These are phyloP conservation scores for Hippocampus barbouri DNA, from an alignment of 2,113 vertebrate genomes.

Conservation along the genomic window DNA sequence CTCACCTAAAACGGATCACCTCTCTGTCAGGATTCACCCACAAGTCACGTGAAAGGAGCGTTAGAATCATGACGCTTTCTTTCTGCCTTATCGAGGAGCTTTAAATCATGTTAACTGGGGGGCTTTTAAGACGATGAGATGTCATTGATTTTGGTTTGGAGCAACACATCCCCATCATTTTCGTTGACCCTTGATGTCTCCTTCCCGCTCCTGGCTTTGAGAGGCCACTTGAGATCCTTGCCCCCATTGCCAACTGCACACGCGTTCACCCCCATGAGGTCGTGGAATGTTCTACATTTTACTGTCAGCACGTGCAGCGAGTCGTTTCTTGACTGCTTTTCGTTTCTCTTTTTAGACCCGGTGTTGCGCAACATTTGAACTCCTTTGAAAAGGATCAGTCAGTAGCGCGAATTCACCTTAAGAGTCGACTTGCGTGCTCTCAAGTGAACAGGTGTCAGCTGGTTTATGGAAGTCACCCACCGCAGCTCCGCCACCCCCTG, in stretches of 20 bases:
- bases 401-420: background rate
- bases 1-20: constrained; percentile 25
- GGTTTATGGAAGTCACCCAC: constrained; percentile 29
- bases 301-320: constrained; percentile 51
- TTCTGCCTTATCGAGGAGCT: constrained; percentile 59
- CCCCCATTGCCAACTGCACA: constrained; percentile 46
- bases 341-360: constrained; percentile 3
- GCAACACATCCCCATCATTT: constrained; percentile 27
- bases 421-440: constrained; percentile 22
- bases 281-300: constrained; percentile 57
- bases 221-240: constrained; percentile 41
- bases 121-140: constrained; percentile 72
- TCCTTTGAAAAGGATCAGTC: background rate
- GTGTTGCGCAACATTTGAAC: background rate
- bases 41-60: constrained; percentile 25
- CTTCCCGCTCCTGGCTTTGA: constrained; percentile 41
- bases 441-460: constrained; percentile 31
- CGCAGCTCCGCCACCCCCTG: constrained; percentile 27
- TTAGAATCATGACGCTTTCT: constrained; percentile 38
- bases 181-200: constrained; percentile 34
- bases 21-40: constrained; percentile 6
- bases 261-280: constrained; percentile 42
- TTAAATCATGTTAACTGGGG: constrained; percentile 54
- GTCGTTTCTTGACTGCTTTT: constrained; percentile 47
- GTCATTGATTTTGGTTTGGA: constrained; percentile 64